Conservation (phyloP, 2,113 vertebrate genomes). For the Osmerus eperlanus region DNA sequence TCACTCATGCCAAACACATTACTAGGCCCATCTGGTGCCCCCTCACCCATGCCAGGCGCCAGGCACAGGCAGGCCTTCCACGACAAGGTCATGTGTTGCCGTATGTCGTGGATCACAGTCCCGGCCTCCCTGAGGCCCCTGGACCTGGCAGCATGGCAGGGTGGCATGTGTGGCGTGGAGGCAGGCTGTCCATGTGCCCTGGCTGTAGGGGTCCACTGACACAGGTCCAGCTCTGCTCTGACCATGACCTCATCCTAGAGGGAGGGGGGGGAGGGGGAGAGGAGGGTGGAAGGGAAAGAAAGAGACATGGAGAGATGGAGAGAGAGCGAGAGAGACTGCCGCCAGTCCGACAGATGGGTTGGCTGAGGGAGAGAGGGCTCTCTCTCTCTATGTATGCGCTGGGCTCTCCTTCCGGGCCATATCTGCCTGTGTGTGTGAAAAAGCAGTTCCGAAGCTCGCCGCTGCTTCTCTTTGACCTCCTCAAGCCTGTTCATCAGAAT, state of each 20-base stretch:
- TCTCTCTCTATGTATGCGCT: not conserved
- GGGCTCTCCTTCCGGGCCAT: not conserved
- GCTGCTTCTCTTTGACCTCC: not conserved
- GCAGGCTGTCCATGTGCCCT: not conserved
- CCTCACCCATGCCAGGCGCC: constrained; percentile 45
- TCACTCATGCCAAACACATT: constrained; percentile 63
- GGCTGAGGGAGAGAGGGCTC: not conserved
- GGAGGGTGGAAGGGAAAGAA: not conserved
- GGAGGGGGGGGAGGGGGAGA: not conserved
- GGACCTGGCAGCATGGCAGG: constrained; percentile 44
- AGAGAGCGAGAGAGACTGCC: not conserved
- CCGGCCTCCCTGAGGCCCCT: constrained; percentile 53
- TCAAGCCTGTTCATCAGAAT: not conserved
- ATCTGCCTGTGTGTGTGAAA: constrained; percentile 3
- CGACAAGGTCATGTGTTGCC: constrained; percentile 74
- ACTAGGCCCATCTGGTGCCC: constrained; percentile 74
- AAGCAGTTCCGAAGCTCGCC: not conserved
- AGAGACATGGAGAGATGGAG: not conserved
- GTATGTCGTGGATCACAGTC: constrained; percentile 60
- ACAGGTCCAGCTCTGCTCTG: constrained; percentile 16
- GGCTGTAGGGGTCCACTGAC: constrained; percentile 13
- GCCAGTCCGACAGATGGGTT: not conserved
- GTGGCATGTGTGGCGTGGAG: not conserved
- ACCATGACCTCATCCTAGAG: constrained; percentile 13
- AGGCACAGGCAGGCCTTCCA: constrained; percentile 44